phyloP scores from a whole-genome alignment of 2,113 vertebrate genomes.

The Oreochromis niloticus region DNA sequence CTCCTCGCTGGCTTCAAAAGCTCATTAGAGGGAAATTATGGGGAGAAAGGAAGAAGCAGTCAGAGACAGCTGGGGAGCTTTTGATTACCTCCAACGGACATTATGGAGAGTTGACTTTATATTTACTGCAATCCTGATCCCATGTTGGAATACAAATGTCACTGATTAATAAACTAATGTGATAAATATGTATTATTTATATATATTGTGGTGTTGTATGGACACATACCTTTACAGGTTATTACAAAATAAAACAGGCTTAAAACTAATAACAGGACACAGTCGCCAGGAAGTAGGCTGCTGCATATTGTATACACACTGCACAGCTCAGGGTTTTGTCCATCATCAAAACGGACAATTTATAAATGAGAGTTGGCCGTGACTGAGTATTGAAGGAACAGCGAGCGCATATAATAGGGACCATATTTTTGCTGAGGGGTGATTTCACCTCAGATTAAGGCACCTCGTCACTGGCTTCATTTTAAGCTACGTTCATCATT shows the following conservation, averaged over 20 bases:
- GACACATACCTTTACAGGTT: not conserved
- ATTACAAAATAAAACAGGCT: not conserved
- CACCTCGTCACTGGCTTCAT: not conserved
- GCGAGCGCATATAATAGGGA: not conserved
- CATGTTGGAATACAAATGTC: not conserved
- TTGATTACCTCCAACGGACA: not conserved
- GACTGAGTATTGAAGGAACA: not conserved
- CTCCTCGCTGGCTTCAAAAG: not conserved
- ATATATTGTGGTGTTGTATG: not conserved
- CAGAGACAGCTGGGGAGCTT: not conserved
- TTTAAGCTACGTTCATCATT: not conserved
- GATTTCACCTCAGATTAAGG: not conserved
- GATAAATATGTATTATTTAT: not conserved
- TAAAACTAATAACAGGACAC: not conserved
- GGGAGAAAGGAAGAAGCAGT: not conserved
- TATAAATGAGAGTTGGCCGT: not conserved
- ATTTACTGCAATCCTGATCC: not conserved
- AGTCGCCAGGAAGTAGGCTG: not conserved
- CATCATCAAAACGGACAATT: not conserved
- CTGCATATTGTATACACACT: not conserved
- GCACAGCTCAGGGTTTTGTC: not conserved
- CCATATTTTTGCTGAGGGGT: not conserved
- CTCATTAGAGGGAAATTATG: constrained; percentile 20
- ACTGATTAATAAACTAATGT: not conserved
- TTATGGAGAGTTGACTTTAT: not conserved